phyloP scores from a whole-genome alignment of 2,113 vertebrate species.

The Struthidea cinerea region DNA sequence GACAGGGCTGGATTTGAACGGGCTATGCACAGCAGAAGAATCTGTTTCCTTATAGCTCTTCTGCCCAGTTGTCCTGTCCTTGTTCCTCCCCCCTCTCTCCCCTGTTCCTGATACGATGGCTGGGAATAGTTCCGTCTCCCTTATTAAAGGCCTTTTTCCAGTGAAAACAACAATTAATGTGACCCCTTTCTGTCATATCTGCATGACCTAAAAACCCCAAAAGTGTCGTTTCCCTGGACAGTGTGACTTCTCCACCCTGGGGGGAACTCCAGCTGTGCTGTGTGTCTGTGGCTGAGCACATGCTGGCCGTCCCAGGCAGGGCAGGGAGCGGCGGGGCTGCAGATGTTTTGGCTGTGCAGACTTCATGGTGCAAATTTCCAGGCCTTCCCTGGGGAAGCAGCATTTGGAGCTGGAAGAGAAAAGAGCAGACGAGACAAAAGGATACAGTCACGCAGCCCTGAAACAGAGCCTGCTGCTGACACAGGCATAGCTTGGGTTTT shows the following conservation, averaged over 20 bases:
- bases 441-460: background rate
- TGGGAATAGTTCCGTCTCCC: background rate
- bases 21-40: background rate
- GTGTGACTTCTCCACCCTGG: background rate
- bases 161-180: background rate
- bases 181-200: background rate
- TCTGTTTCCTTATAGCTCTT: background rate
- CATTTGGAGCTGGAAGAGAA: background rate
- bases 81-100: background rate
- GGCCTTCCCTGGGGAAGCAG: constrained; percentile 46
- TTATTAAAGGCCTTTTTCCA: background rate
- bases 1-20: background rate
- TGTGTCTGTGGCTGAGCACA: background rate
- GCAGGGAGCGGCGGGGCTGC: background rate
- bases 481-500: background rate
- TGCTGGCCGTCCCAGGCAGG: background rate
- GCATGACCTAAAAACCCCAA: background rate
- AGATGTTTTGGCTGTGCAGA: constrained; percentile 61
- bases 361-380: constrained; percentile 67
- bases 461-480: background rate
- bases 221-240: rapidly evolving
- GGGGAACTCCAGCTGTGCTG: background rate
- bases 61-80: background rate
- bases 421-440: background rate
- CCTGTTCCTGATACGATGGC: rapidly evolving